Base-by-base conservation (phyloP, 2,888 invertebrate species). In the Antheraea yamamai region DNA sequence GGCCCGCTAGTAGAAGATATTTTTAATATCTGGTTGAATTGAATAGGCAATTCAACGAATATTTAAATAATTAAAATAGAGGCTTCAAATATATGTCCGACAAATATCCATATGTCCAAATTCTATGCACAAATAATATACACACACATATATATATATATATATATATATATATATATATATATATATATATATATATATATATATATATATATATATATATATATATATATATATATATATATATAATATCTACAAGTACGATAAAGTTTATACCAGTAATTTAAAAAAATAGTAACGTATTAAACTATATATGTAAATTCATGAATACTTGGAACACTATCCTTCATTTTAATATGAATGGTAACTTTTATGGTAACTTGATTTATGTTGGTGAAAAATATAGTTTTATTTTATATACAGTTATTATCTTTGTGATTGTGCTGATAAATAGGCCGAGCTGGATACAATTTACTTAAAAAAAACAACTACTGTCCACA, bases 311-410 rank as follows among this genome's bases (percentile, higher is more conserved):
- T 52, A 72, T 52, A 12, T 47, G 12, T 47, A 72, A 72, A 55
- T 77, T 74, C 12, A 72, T 70, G 10, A n/a, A 74, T 81, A 81
- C 78, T 79, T 81, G 81, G 80, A 82, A 74, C 26, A 66, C 10
- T 4, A 68, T 23, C 74, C 76, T 26, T 64, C 16, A 30, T 26
- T 66, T 66, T 70, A 39, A 61, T 39, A 64, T n/a, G 78, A 78
- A 80, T 79, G 87, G 89, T 89, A 88, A 88, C 87, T 82, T 75
- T 76, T 74, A 78, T 78, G 80, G 81, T 86, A 83, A 83, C 84
- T 82, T 76, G 76, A 77, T 77, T 76, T 18, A 75, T 52, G 30
- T 51, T 52, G 23, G 66, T 66, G 18, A 51, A n/a, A 72, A 55
- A 0, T 3, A 30, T 4, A 39, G 3, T 39, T 8, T 39, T 39